These are phyloP conservation scores for Penelope pileata DNA, from an alignment of 2,113 vertebrate species.

Conservation along the genomic window DNA sequence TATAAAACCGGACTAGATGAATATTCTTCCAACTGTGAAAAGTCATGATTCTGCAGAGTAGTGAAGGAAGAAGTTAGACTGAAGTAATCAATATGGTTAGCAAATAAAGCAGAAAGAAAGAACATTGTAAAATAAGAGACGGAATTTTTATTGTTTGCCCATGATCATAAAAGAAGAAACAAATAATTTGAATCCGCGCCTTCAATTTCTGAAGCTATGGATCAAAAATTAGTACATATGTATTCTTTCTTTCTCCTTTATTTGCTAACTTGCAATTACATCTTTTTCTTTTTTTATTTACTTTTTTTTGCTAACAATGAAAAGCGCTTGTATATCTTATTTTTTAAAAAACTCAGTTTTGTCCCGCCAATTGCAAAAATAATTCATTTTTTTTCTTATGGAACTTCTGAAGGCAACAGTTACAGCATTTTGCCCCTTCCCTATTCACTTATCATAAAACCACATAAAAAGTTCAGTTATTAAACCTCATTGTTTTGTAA, in stretches of 20 bases:
- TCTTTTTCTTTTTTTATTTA: background rate
- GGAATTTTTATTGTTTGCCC: background rate
- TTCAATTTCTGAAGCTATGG: background rate
- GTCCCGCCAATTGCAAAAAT: background rate
- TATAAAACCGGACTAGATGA: background rate
- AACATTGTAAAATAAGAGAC: background rate
- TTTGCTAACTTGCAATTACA: background rate
- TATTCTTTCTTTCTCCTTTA: background rate
- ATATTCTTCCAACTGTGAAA: background rate
- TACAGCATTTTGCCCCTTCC: background rate
- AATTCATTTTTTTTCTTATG: background rate
- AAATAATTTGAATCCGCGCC: background rate
- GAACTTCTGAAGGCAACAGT: background rate
- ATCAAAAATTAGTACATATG: background rate
- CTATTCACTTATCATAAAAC: background rate
- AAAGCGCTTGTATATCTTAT: background rate
- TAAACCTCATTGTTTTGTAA: background rate
- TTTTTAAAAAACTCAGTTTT: background rate
- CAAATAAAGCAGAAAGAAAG: background rate
- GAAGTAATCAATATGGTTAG: slow-evolving; percentile 7
- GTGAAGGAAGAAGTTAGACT: background rate
- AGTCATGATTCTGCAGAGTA: background rate
- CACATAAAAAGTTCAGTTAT: background rate
- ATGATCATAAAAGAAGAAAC: background rate
- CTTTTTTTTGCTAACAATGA: background rate